Evolutionary conservation across 2,797 vertebrate genomes (phyloP).

Genomic region (Emydoidea blandingii): DNA sequence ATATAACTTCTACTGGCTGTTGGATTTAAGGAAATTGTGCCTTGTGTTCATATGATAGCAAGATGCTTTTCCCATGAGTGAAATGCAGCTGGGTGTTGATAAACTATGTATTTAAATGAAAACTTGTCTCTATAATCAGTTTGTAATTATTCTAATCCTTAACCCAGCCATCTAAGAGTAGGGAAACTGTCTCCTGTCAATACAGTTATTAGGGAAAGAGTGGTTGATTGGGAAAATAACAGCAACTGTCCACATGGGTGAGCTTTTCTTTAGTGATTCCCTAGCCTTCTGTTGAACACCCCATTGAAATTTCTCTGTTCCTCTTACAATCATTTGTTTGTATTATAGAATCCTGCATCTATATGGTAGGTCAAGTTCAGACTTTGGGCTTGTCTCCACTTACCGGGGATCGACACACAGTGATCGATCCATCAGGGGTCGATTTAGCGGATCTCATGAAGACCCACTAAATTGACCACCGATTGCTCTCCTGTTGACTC

Average conservation of each 20-base stretch:
- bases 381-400: not conserved
- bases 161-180: not conserved
- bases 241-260: not conserved
- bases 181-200: not conserved
- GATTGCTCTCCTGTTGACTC: too few species aligned
- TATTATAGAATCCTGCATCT: not conserved
- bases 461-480: too few species aligned
- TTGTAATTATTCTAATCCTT: not conserved
- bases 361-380: not conserved
- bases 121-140: not conserved
- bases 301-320: conserved; percentile 8
- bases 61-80: not conserved
- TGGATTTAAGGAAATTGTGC: not conserved
- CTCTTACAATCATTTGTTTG: not conserved
- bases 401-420: too few species aligned
- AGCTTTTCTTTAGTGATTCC: not conserved
- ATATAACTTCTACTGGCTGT: not conserved
- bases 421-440: too few species aligned
- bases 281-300: not conserved
- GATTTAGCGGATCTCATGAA: too few species aligned
- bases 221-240: not conserved
- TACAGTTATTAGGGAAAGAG: not conserved
- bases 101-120: not conserved
- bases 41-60: not conserved
- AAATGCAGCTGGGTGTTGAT: not conserved